Evolutionary conservation across 2,113 vertebrate species (phyloP), one percentile per base, ranked within the genome.

Genomic region (Ageneiosus marmoratus): DNA sequence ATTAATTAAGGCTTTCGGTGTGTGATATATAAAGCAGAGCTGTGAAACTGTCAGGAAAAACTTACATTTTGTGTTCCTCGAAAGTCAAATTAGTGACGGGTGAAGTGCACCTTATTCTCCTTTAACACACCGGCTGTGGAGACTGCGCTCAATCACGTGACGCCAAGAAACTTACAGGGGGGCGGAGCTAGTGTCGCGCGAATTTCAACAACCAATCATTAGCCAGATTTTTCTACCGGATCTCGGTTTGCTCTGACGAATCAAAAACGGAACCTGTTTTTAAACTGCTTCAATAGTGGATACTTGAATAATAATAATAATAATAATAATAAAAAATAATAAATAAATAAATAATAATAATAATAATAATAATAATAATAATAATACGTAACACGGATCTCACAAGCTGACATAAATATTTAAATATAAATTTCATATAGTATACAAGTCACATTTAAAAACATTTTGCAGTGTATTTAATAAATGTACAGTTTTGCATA

Each of bases 1-100:
- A 32, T 44, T 13, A 55, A 32, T 41, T 5, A 2, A 15, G 2
- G 18, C 22, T 20, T 81, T 16, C 1, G 0, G 0, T 3, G 1
- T 9, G 4, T 46, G 4, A 10, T 5, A 12, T 6, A 56, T 29
- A 16, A 81, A 24, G 1, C 1, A 60, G 7, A 13, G 0, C 10
- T 20, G 7, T 16, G 10, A 8, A 48, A 15, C 0, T 24, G 24
- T 0, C 11, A 44, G 2, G 0, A 20, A 34, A 24, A 55, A 72
- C 79, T 81, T 72, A 81, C 79, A 27, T 70, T 81, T 55, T 16
- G 0, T 41, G 29, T 20, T 70, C 13, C 44, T 10, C 32, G n/a
- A 18, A 5, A 27, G 24, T 20, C 18, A 70, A 72, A 44, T 8
- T 0, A 13, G 15, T 20, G n/a, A 48, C 2, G 20, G 4, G 24